Base-by-base conservation (phyloP, 2,113 vertebrate genomes). In the Psettodes erumei region DNA sequence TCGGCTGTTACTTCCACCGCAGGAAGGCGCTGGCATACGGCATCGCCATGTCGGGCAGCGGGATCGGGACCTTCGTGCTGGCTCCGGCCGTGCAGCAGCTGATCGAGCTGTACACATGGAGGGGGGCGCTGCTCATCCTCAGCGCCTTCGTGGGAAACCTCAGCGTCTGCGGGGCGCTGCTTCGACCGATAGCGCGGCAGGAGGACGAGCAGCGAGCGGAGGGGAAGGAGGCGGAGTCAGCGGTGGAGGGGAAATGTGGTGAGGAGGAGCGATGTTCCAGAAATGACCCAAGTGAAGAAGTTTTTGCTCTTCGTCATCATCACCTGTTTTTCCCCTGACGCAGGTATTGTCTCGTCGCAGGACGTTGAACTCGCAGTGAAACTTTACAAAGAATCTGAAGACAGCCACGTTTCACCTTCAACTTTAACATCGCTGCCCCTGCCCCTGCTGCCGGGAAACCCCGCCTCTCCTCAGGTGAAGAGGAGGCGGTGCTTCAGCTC, bases 31-130 rank as follows among this genome's bases (percentile, higher is more conserved):
- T 99, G 81, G 98, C 97, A 0, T 98, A 97, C 3, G 98, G 98
- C 32, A 91, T 99, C 2, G 97, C 96, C 81, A 95, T 98, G 96
- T 99, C 98, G 0, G 98, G 98, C 79, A 97, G 96, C 1, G 98
- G 97, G 61, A 98, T 99, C 0, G 98, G 98, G 27, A 99, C 96
- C 30, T 98, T 99, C 47, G 81, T 99, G 66, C 87, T 99, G 88
- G 97, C 98, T 6, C 97, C 98, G 0, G 94, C 93, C 33, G 95
- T 98, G 53, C 96, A 98, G 91, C 87, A 96, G 75, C 94, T 99
- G n/a, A 98, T 99, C 0, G 96, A 98, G 77, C 89, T 94, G 61
- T 99, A 96, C 92, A 96, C 96, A 11, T 99, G 98, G 98, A 84
- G 91, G 21, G 98, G 98, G 58, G 97, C 98, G 1, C 90, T 99